Evolutionary conservation across 2,797 vertebrate species (phyloP).

Genomic region (Sebastes matsubarae): DNA sequence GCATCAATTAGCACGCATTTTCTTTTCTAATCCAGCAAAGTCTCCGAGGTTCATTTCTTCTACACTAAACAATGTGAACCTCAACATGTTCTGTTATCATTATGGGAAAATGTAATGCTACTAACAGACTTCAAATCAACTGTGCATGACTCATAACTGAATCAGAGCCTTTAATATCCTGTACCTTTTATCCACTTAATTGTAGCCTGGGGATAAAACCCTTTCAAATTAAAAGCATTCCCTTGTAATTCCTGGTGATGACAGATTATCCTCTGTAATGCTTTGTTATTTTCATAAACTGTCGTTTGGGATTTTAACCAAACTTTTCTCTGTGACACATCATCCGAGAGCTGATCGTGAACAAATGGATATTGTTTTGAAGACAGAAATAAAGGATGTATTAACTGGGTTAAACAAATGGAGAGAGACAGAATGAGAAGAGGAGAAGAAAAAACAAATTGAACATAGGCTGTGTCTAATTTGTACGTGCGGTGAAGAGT

Average conservation of each 20-base stretch:
- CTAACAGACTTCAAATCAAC: not conserved
- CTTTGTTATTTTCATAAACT: not conserved
- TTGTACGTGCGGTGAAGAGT: not conserved
- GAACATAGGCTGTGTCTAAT: not conserved
- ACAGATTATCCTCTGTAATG: not conserved
- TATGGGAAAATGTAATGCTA: not conserved
- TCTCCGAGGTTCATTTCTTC: not conserved
- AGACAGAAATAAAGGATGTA: not conserved
- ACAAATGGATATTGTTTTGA: not conserved
- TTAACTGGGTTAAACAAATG: not conserved
- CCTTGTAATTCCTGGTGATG: not conserved
- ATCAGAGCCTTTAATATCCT: conserved; percentile 3
- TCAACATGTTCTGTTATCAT: not conserved
- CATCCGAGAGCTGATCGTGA: not conserved
- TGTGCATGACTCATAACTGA: not conserved
- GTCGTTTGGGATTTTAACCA: not conserved
- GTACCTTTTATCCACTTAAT: not conserved
- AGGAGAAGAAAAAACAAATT: not conserved
- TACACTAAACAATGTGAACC: not conserved
- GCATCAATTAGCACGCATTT: not conserved
- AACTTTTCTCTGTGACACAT: not conserved
- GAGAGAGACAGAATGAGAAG: not conserved
- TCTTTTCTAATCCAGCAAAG: not conserved
- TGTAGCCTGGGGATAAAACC: not conserved
- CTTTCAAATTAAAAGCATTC: conserved; percentile 30